Conservation (phyloP, 2,113 vertebrate species). For the Chelonoidis abingdonii region DNA sequence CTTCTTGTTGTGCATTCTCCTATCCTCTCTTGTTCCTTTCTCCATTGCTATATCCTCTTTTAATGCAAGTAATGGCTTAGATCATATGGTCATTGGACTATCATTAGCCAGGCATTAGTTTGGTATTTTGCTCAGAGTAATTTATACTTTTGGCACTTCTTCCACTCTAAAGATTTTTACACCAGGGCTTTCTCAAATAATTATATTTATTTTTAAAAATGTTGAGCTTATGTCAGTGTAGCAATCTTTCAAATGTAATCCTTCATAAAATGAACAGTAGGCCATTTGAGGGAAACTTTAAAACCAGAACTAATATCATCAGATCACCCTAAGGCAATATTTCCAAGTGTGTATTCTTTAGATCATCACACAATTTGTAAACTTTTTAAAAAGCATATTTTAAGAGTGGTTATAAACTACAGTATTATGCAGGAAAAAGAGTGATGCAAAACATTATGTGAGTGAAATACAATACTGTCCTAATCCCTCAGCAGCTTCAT, state of each 20-base stretch:
- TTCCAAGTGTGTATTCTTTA: not conserved
- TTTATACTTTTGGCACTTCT: not conserved
- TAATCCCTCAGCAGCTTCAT: not conserved
- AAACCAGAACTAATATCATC: not conserved
- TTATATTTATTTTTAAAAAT: not conserved
- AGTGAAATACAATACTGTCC: not conserved
- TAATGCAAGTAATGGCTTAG: not conserved
- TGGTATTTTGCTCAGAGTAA: not conserved
- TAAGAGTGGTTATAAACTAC: not conserved
- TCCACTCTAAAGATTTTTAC: not conserved
- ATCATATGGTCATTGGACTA: not conserved
- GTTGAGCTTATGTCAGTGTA: not conserved
- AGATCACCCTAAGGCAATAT: not conserved
- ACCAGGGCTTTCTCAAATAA: not conserved
- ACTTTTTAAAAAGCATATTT: not conserved
- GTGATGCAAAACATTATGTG: not conserved
- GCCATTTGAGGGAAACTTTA: not conserved
- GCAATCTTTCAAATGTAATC: not conserved
- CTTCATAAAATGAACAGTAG: not conserved
- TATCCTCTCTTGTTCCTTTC: not conserved
- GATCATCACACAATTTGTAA: not conserved
- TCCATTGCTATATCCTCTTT: not conserved
- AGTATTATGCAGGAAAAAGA: not conserved
- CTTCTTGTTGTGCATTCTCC: not conserved
- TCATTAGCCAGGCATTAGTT: not conserved